These are phyloP conservation scores for Colossoma macropomum DNA, from an alignment of 2,113 vertebrate genomes.

Conservation along the genomic window DNA sequence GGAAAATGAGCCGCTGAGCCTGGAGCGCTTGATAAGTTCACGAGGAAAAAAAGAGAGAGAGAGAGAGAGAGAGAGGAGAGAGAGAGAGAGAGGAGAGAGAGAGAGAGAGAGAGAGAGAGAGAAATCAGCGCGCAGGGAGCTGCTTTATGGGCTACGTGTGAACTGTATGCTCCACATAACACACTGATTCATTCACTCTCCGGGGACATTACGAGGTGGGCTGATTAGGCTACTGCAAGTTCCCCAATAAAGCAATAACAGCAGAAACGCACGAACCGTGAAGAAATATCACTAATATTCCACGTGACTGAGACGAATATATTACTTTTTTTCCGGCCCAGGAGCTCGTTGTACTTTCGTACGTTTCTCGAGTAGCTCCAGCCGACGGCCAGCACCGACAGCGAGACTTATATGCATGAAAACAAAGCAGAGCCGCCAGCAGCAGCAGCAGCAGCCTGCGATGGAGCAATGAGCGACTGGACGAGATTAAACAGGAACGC, in stretches of 20 bases:
- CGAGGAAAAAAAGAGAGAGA: too few relatives aligned
- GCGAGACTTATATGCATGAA: constrained; percentile 1
- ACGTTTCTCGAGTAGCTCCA: too few relatives aligned
- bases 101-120: too few relatives aligned
- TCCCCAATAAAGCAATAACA: not conserved
- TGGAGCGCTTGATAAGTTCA: not conserved
- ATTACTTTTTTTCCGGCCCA: too few relatives aligned
- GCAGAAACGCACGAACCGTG: not conserved
- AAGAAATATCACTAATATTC: not conserved
- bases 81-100: too few relatives aligned
- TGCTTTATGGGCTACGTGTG: not conserved
- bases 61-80: not conserved
- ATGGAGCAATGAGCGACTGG: not conserved
- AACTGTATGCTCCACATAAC: not conserved
- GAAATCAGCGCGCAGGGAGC: not conserved
- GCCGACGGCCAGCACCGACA: not conserved
- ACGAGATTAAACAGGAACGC: not conserved
- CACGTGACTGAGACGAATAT: too few relatives aligned
- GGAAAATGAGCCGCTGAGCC: not conserved
- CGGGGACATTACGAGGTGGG: not conserved
- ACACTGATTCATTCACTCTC: constrained; percentile 9
- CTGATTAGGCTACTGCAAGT: constrained; percentile 16
- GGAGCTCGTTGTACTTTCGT: too few relatives aligned
- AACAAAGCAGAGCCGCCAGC: constrained; percentile 9
- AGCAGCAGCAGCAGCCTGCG: not conserved